Conservation (phyloP, 2,113 vertebrate species). For the Nymphicus hollandicus region DNA sequence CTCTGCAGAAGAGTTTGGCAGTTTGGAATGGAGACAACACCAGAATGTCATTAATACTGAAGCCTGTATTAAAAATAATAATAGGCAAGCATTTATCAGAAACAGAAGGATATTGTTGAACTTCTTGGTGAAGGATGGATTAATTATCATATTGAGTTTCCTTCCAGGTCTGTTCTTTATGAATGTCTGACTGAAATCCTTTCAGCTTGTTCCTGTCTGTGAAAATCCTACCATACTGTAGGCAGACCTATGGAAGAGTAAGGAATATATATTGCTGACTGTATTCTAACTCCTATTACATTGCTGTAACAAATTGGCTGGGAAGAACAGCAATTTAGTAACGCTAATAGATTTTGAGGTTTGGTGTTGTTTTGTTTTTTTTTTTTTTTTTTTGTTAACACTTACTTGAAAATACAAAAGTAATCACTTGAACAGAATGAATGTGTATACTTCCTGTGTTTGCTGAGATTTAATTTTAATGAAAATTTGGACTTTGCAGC, state of each 20-base stretch:
- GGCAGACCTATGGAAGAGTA: not conserved
- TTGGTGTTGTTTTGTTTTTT: too few species aligned
- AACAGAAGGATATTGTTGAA: accelerated
- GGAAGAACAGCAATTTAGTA: not conserved
- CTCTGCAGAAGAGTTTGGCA: not conserved
- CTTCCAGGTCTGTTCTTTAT: not conserved
- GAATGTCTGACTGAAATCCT: not conserved
- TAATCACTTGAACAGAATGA: not conserved
- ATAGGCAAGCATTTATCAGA: not conserved
- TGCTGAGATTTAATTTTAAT: not conserved
- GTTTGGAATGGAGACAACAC: not conserved
- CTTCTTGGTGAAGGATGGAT: not conserved
- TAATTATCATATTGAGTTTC: not conserved
- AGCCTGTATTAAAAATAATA: not conserved
- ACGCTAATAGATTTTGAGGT: not conserved
- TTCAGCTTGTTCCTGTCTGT: not conserved
- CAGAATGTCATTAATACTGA: not conserved
- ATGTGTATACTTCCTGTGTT: accelerated
- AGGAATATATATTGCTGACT: not conserved
- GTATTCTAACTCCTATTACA: not conserved
- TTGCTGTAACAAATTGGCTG: not conserved
- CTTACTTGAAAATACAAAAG: not conserved
- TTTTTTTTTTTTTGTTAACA: not conserved
- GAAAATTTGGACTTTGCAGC: not conserved
- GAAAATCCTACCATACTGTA: not conserved